Base-by-base conservation (phyloP, 1,140 invertebrate species). In the Steinernema feltiae region DNA sequence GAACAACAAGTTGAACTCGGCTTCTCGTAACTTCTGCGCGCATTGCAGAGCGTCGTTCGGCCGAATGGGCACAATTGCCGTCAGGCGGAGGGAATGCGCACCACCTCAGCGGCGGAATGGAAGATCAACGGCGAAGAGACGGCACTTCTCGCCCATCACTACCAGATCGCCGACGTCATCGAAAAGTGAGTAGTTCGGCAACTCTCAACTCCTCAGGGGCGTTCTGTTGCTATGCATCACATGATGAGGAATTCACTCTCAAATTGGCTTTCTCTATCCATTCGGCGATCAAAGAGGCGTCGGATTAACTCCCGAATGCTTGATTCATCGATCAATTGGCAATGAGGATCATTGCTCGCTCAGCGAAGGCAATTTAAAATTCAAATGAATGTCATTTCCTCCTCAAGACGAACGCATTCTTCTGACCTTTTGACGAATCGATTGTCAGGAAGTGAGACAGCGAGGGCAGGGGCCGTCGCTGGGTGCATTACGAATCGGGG, bases 91-190 rank as follows among this genome's bases (percentile, higher is more conserved):
- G 53, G 53, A 63, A 63, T 63, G 53, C 53, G 53, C 53, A 63
- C 53, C 53, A 63, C 53, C 53, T 63, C 53, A 63, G 53, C 53
- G 53, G 53, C 53, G 53, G 53, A 63, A 27, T 63, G 53, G 53
- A 63, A 63, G 53, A 63, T 63, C 53, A 63, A 63, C 53, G 53
- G 53, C 30, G 79, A 84, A n/a, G 82, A 84, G 70, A 83, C 82
- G 46, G 84, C 84, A 0, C 75, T 83, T 7, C 73, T 83, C 18
- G 63, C 83, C 0, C 82, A 86, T 74, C 82, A 82, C 71, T 86
- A 83, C 73, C 80, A 79, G 29, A 85, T 85, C 69, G 77, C 72
- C 41, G 84, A 83, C 70, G 73, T 83, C 24, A 75, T 86, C 30
- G 84, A 86, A 71, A 83, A 86, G 82, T 83, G 63, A 74, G 75